phyloP scores from a whole-genome alignment of 2,113 vertebrate genomes.

The Rhinichthys klamathensis region DNA sequence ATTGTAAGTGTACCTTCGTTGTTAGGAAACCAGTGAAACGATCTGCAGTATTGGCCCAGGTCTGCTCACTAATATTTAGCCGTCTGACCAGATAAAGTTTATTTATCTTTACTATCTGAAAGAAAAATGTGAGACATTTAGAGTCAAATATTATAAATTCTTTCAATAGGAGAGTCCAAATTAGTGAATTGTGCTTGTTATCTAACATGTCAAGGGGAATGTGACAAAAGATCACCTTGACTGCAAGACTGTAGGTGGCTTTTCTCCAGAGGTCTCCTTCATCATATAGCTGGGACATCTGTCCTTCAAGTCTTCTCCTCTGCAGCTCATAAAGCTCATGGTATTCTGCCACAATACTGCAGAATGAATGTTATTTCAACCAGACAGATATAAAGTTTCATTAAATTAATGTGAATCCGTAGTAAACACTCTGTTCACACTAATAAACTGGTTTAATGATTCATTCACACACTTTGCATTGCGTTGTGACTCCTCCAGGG shows the following conservation, averaged over 20 bases:
- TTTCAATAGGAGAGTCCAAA: neutral
- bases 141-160: neutral
- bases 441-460: too few relatives aligned
- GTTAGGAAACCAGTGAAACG: slow-evolving; percentile 76
- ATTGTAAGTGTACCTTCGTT: slow-evolving; percentile 68
- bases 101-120: slow-evolving; percentile 83
- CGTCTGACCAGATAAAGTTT: slow-evolving; percentile 75
- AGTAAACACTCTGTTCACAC: neutral
- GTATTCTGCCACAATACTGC: slow-evolving; percentile 83
- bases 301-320: slow-evolving; percentile 77
- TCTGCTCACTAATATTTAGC: slow-evolving; percentile 79
- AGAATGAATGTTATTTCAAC: slow-evolving; percentile 13
- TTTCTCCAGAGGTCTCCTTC: slow-evolving; percentile 84
- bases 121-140: slow-evolving; percentile 29
- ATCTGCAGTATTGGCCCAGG: slow-evolving; percentile 76
- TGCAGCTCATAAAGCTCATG: slow-evolving; percentile 84
- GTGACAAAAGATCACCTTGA: slow-evolving; percentile 74
- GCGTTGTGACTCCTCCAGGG: slow-evolving; percentile 73
- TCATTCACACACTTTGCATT: slow-evolving; percentile 79
- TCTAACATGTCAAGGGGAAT: neutral
- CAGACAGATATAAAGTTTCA: neutral
- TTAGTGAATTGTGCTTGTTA: neutral
- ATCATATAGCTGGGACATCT: slow-evolving; percentile 73
- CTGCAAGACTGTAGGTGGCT: slow-evolving; percentile 75
- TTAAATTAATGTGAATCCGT: neutral